phyloP scores from a whole-genome alignment of 35 echinoderm and acorn worm species.

The Holothuria glaberrima region DNA sequence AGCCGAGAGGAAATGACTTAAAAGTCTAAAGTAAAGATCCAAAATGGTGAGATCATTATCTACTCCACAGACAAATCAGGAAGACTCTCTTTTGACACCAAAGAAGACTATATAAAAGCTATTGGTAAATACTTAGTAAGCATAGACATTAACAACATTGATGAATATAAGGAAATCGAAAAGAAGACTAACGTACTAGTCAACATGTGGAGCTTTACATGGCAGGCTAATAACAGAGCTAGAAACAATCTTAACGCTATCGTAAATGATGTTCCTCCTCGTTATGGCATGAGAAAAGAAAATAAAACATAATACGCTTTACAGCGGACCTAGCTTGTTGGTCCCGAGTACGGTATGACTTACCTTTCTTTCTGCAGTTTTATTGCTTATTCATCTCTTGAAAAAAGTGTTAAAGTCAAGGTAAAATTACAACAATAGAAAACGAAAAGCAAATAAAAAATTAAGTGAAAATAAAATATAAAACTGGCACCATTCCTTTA shows the following conservation, averaged over 20 bases:
- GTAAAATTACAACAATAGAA: too few relatives aligned
- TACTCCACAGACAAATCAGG: constrained; percentile 50
- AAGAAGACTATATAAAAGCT: constrained; percentile 17
- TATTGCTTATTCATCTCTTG: too few relatives aligned
- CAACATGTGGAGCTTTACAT: constrained; percentile 21
- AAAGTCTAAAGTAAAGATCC: constrained; percentile 17
- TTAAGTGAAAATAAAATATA: too few relatives aligned
- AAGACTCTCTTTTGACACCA: constrained; percentile 21
- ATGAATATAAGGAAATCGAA: constrained; percentile 34
- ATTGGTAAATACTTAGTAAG: constrained; percentile 36
- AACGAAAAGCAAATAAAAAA: too few relatives aligned
- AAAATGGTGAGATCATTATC: constrained; percentile 14
- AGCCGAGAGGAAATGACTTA: neutral
- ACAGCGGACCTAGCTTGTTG: too few relatives aligned
- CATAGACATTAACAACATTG: constrained; percentile 30
- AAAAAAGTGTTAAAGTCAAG: too few relatives aligned
- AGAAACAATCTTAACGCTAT: constrained; percentile 29
- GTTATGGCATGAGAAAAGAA: constrained; percentile 46
- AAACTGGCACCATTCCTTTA: too few relatives aligned
- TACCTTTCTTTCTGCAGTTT: too few relatives aligned
- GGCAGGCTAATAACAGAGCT: constrained; percentile 29
- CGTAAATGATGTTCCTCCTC: constrained; percentile 44
- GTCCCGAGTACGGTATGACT: too few relatives aligned
- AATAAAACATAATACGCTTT: too few relatives aligned
- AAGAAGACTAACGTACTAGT: constrained; percentile 18